Conservation (phyloP, 2,888 invertebrate species). For the Eilema depressum region DNA sequence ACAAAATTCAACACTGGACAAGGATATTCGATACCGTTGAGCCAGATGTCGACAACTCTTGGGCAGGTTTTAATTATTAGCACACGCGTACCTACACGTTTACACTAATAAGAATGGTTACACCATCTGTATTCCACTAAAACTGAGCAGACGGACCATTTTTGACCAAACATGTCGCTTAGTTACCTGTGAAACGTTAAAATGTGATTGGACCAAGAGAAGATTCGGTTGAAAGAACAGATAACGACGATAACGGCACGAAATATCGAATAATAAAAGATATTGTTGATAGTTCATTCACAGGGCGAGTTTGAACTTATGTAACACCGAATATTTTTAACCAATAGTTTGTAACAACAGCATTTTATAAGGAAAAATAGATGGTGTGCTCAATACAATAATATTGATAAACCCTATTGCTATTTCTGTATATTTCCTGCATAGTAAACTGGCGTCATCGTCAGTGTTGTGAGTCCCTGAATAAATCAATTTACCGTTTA, state of each 20-base stretch:
- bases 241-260: slow-evolving; percentile 58
- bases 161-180: slow-evolving; percentile 46
- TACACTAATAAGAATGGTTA: slow-evolving; percentile 32
- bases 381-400: slow-evolving; percentile 41
- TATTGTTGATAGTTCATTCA: slow-evolving; percentile 32
- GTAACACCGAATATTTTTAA: slow-evolving; percentile 13
- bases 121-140: slow-evolving; percentile 29
- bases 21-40: slow-evolving; percentile 83
- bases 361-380: slow-evolving; percentile 57
- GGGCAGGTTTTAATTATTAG: slow-evolving; percentile 68
- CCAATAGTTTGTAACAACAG: slow-evolving; percentile 51
- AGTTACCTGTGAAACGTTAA: slow-evolving; percentile 44
- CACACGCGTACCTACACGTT: slow-evolving; percentile 55
- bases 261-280: slow-evolving; percentile 32
- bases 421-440: slow-evolving; percentile 24
- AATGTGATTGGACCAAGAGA: slow-evolving; percentile 59
- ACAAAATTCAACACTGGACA: slow-evolving; percentile 80
- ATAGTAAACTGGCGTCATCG: slow-evolving; percentile 22
- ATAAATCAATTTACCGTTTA: slow-evolving; percentile 1
- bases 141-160: slow-evolving; percentile 24
- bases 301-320: slow-evolving; percentile 19
- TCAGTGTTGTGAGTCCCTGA: slow-evolving; percentile 29
- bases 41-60: slow-evolving; percentile 80
- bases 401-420: slow-evolving; percentile 42
- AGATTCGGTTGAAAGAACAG: slow-evolving; percentile 59